A percentile compares a stretch with the other conserved stretches of the same genome.
phyloP scores from a whole-genome alignment of 2,113 vertebrate genomes.

The Taxidea taxus region DNA sequence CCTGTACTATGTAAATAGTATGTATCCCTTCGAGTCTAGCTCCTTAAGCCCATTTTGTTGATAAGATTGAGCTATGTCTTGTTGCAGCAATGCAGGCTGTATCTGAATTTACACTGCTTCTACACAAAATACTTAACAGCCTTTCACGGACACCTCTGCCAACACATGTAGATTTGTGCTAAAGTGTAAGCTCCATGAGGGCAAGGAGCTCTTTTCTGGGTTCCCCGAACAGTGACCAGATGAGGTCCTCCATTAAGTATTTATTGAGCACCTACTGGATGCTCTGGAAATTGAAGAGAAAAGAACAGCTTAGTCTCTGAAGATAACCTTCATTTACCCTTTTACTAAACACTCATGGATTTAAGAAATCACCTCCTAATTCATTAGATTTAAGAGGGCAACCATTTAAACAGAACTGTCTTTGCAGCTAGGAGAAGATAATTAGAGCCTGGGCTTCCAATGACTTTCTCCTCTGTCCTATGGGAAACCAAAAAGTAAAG shows the following conservation, averaged over 20 bases:
- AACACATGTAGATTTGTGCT: neutral
- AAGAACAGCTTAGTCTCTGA: neutral
- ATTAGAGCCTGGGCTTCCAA: neutral
- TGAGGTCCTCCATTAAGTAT: neutral
- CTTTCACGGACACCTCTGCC: neutral
- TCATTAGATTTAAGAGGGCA: neutral
- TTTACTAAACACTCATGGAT: neutral
- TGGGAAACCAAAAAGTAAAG: neutral
- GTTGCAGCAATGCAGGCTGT: neutral
- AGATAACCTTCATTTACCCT: neutral
- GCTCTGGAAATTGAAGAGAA: neutral
- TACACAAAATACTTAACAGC: neutral
- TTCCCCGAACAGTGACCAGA: neutral
- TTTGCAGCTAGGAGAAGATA: slow-evolving; percentile 6
- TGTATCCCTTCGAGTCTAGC: neutral
- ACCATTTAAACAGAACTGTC: neutral
- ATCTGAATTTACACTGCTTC: neutral
- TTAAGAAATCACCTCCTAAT: slow-evolving; percentile 13
- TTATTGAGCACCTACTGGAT: neutral
- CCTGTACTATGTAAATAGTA: neutral
- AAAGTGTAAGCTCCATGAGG: neutral
- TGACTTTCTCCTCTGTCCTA: neutral
- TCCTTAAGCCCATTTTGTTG: neutral
- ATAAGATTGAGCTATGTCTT: neutral
- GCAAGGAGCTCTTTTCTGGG: neutral